Evolutionary conservation across 2,113 vertebrate species (phyloP), one percentile per base, ranked within the genome.

Genomic region (Mesitornis unicolor): DNA sequence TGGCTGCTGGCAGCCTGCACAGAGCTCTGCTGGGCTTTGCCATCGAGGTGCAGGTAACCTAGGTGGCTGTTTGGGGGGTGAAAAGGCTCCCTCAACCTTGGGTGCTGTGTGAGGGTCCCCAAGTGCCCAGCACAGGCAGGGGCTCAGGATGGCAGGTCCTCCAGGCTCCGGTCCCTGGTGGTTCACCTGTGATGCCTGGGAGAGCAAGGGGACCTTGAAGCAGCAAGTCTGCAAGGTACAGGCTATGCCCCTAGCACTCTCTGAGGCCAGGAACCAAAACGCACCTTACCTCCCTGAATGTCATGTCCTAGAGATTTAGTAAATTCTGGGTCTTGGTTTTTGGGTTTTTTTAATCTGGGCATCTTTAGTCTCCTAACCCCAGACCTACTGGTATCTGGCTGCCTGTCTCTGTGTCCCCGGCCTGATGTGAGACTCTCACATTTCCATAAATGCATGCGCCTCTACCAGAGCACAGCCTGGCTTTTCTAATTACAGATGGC

Each of bases 401-500:
- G 79, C 47, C 38, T 54, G 26, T 50, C 26, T 91, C 31, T 29
- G 11, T 60, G 38, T 11, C 42, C n/a, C 22, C 22, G 57, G n/a
- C 75, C 63, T 65, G 33, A 60, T 91, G 61, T 56, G 70, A 87
- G 21, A 56, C 51, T 57, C 42, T 78, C 69, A 24, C 19, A 43
- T 84, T 84, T 81, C 53, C 22, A 25, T 85, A 75, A 87, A 84
- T 0, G 7, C 64, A 51, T 76, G 28, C 1, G 1, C 79, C 31
- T 87, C 43, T 91, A 51, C 57, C 19, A 3, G 57, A 83, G 70
- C 57, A 76, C 43, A 57, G 0, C 80, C 68, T 92, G 0, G 0
- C 48, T 78, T 26, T 84, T 90, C 60, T 90, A 87, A 87, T 89
- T 95, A 76, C 78, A 59, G 63, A 47, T 50, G 38, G 45, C 38